phyloP scores from a whole-genome alignment of 2,113 vertebrate genomes.

The Choloepus hoffmanni region DNA sequence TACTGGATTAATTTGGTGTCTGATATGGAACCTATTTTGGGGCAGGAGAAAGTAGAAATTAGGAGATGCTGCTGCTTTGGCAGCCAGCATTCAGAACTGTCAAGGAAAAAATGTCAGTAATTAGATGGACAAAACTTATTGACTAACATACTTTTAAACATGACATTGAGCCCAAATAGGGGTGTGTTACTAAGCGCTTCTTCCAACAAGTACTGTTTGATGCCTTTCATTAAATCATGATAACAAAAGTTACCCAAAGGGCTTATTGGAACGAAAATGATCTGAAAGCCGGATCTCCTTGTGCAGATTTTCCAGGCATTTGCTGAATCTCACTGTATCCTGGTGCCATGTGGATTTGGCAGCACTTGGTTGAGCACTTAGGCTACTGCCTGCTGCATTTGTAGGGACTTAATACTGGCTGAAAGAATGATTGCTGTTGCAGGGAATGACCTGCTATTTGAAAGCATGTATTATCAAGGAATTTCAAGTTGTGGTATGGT shows the following conservation, averaged over 20 bases:
- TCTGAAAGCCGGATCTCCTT: not conserved
- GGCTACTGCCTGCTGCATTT: not conserved
- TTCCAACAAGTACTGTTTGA: not conserved
- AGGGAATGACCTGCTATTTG: not conserved
- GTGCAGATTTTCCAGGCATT: not conserved
- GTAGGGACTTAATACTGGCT: not conserved
- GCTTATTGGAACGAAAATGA: not conserved
- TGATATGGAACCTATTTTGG: not conserved
- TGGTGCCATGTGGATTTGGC: not conserved
- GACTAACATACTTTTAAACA: not conserved
- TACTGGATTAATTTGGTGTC: not conserved
- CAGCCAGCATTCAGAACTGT: not conserved
- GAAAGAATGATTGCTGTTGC: not conserved
- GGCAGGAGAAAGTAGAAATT: conserved; percentile 45
- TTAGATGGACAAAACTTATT: not conserved
- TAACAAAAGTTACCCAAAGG: not conserved
- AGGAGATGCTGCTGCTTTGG: conserved; percentile 20
- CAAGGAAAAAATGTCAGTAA: conserved; percentile 31
- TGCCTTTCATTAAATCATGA: not conserved
- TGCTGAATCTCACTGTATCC: not conserved
- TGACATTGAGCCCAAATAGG: not conserved
- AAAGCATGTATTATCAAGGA: not conserved
- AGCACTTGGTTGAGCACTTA: not conserved
- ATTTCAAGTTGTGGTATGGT: not conserved
- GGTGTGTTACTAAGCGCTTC: not conserved